Evolutionary conservation across 2,888 invertebrate species (phyloP).

Genomic region (Parnassius mnemosyne): DNA sequence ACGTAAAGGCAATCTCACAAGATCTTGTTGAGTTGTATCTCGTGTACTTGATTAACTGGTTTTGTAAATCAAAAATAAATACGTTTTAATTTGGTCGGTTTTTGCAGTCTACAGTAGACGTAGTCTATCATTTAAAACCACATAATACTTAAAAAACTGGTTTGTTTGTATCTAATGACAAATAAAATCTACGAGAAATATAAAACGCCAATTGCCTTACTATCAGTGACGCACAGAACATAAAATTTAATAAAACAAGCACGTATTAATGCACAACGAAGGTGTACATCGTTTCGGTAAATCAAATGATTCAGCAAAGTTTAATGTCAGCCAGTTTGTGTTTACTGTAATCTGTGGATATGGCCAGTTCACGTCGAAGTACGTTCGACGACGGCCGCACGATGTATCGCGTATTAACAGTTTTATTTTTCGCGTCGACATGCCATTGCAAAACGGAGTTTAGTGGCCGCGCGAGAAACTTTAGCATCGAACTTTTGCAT

Average conservation of each 20-base stretch:
- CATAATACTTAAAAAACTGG: conserved; percentile 8
- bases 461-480: conserved; percentile 64
- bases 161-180: conserved; percentile 11
- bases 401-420: conserved; percentile 49
- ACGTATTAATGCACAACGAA: conserved; percentile 19
- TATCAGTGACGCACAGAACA: conserved; percentile 9
- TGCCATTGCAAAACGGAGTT: conserved; percentile 60
- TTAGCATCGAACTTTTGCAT: conserved; percentile 67
- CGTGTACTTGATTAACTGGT: conserved; percentile 8
- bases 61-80: conserved; percentile 6
- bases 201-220: conserved; percentile 4
- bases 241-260: conserved; percentile 8
- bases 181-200: conserved; percentile 1
- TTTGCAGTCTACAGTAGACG: conserved; percentile 12
- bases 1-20: background rate
- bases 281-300: conserved; percentile 35
- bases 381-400: conserved; percentile 42
- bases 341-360: background rate
- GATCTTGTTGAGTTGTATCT: background rate
- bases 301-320: background rate
- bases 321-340: background rate
- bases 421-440: conserved; percentile 47
- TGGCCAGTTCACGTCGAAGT: conserved; percentile 48
- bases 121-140: background rate
- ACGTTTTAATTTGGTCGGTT: conserved; percentile 1